phyloP scores from a whole-genome alignment of 1,140 invertebrate species.

The Papilio dardanus region DNA sequence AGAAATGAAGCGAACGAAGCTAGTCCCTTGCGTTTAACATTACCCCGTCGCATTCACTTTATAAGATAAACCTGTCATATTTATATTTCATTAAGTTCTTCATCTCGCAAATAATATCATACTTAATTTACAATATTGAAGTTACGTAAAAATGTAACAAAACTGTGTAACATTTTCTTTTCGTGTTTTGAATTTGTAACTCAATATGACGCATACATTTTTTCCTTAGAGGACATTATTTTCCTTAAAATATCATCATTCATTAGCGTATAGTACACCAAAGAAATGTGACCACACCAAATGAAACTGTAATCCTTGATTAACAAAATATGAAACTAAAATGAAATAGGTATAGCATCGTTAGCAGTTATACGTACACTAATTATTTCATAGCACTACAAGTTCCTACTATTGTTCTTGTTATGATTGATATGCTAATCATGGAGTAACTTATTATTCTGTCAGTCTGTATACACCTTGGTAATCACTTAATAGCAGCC shows the following conservation, averaged over 20 bases:
- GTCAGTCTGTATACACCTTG: slow-evolving; percentile 23
- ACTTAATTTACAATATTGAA: not conserved
- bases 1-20: slow-evolving; percentile 41
- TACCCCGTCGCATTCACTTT: not conserved
- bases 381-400: slow-evolving; percentile 3
- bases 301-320: too few species aligned
- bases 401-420: slow-evolving; percentile 11
- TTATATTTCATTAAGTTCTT: not conserved
- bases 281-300: too few species aligned
- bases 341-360: not conserved
- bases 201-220: too few species aligned
- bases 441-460: slow-evolving; percentile 25
- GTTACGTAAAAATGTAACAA: not conserved
- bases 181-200: too few species aligned
- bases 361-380: not conserved
- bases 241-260: too few species aligned
- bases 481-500: slow-evolving; percentile 30
- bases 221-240: too few species aligned
- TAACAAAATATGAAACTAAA: not conserved
- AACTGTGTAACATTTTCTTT: too few species aligned
- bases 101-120: not conserved
- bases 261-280: too few species aligned
- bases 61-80: slow-evolving; percentile 17
- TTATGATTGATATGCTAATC: slow-evolving; percentile 31
- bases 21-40: slow-evolving; percentile 22